Evolutionary conservation across 2,113 vertebrate genomes (phyloP).

Genomic region (Tinamus guttatus): DNA sequence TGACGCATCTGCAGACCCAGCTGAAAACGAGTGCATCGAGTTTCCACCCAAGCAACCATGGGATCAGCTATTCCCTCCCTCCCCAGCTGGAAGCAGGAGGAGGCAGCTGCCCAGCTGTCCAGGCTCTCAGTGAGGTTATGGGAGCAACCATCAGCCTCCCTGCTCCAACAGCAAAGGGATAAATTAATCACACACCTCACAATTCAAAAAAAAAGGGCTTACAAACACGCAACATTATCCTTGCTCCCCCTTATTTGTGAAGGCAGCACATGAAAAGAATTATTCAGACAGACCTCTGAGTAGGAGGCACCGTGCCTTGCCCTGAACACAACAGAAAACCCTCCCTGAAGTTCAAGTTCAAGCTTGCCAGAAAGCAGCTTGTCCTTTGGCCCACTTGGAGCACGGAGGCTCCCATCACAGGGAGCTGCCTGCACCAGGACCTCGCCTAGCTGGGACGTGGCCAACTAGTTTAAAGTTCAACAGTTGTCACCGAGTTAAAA

Average conservation of each 20-base stretch:
- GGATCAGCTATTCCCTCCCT: not conserved
- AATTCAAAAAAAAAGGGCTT: not conserved
- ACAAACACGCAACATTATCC: not conserved
- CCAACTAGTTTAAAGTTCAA: conserved; percentile 75
- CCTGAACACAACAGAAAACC: not conserved
- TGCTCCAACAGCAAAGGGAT: not conserved
- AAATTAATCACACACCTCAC: not conserved
- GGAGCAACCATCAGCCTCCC: fast-evolving
- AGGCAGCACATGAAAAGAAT: fast-evolving
- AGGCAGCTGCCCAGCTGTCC: fast-evolving
- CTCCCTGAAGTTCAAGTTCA: not conserved
- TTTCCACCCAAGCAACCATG: not conserved
- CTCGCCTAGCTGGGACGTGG: conserved; percentile 30
- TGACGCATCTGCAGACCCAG: not conserved
- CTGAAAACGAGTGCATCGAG: fast-evolving
- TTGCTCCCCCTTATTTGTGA: not conserved
- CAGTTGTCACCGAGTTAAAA: conserved; percentile 40
- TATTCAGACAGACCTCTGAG: fast-evolving
- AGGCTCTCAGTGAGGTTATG: fast-evolving
- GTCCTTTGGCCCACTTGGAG: not conserved
- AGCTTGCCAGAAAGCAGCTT: not conserved
- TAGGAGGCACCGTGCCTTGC: not conserved
- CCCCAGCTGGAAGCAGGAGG: not conserved
- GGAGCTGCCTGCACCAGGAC: not conserved
- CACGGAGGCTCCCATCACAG: not conserved